Percentiles rank a stretch among this genome's conserved stretches.
Conservation (phyloP, 2,797 vertebrate species). For the Peromyscus aztecus region DNA sequence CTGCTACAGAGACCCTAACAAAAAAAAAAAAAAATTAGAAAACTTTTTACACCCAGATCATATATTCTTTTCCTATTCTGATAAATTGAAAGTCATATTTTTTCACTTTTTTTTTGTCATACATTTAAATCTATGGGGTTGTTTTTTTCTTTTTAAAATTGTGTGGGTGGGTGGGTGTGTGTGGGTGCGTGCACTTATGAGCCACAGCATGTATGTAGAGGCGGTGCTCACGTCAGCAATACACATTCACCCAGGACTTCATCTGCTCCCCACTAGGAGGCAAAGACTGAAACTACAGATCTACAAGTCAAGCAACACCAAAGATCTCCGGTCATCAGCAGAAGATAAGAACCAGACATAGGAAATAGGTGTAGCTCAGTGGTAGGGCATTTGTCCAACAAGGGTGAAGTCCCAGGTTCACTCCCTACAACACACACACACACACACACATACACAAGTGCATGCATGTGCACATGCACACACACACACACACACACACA, state of each 20-base stretch:
- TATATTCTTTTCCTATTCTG: not conserved
- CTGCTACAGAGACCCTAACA: too few relatives aligned
- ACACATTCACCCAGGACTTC: not conserved
- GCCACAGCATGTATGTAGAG: not conserved
- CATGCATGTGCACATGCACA: not conserved
- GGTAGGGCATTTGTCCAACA: not conserved
- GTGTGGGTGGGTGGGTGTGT: not conserved
- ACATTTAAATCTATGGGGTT: not conserved
- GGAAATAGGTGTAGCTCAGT: not conserved
- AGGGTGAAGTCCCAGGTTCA: not conserved
- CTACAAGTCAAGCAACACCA: not conserved
- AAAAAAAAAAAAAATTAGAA: not conserved
- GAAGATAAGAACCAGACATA: not conserved
- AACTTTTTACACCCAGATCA: not conserved
- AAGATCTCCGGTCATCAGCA: not conserved
- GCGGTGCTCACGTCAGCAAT: not conserved
- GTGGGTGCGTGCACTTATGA: too few relatives aligned
- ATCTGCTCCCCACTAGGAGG: not conserved
- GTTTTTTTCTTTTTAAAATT: not conserved
- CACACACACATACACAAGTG: not conserved
- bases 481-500: not conserved
- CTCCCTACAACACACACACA: not conserved
- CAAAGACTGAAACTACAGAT: not conserved
- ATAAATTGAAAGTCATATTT: not conserved
- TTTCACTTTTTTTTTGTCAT: slow-evolving; percentile 30